Evolutionary conservation across 2,888 invertebrate species (phyloP).

Genomic region (Andrena bucephala): DNA sequence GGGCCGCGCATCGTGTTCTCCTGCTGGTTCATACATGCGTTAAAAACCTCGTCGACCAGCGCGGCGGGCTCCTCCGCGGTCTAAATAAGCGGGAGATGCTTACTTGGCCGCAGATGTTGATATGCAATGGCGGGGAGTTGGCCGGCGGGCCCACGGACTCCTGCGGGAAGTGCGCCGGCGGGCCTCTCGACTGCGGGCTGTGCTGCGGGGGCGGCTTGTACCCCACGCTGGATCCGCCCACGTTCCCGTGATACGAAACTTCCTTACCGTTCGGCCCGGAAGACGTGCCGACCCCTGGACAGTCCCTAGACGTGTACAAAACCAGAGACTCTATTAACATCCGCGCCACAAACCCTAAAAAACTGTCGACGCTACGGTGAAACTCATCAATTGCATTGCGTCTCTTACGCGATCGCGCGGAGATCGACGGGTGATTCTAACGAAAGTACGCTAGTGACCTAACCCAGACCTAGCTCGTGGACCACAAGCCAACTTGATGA

Average conservation of each 20-base stretch:
- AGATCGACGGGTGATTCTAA: neutral
- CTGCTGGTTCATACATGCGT: conserved; percentile 64
- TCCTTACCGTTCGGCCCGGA: conserved; percentile 81
- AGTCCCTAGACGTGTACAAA: conserved; percentile 74
- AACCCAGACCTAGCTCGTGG: neutral
- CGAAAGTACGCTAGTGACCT: neutral
- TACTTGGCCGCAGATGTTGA: conserved; percentile 86
- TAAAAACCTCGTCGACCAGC: neutral
- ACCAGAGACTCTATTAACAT: conserved; percentile 7
- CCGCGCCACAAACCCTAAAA: no score
- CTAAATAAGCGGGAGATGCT: conserved; percentile 52
- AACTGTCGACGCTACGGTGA: conserved; percentile 9
- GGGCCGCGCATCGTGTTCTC: conserved; percentile 84
- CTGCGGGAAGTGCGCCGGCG: conserved; percentile 79
- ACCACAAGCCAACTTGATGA: neutral
- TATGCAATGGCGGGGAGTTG: conserved; percentile 86
- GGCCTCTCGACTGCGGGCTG: conserved; percentile 79
- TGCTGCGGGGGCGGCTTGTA: conserved; percentile 81
- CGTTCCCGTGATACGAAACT: conserved; percentile 81
- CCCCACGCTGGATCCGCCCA: conserved; percentile 80
- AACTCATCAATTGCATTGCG: neutral
- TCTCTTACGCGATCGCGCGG: neutral
- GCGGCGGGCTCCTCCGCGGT: no score
- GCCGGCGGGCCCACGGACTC: conserved; percentile 79
- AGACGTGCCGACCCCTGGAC: conserved; percentile 82